Percentiles rank a stretch among this genome's conserved stretches.
phyloP scores from a whole-genome alignment of 35 echinoderm and acorn worm species.

The Hemicentrotus pulcherrimus region DNA sequence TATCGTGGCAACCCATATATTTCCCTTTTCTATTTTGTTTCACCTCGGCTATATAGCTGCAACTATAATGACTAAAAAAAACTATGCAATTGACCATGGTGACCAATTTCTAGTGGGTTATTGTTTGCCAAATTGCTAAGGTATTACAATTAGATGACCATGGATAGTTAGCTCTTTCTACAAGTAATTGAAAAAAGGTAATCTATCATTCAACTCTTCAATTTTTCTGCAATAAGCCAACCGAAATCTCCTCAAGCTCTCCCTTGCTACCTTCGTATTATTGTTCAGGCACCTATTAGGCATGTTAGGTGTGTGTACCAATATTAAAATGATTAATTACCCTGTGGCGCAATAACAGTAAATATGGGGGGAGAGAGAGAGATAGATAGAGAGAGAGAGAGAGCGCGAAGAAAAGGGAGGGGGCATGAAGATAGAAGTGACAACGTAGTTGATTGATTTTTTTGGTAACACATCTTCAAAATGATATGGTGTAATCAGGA shows the following conservation, averaged over 20 bases:
- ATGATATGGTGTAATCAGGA: neutral
- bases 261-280: neutral
- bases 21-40: neutral
- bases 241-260: neutral
- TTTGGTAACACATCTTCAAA: neutral
- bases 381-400: neutral
- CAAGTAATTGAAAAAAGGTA: neutral
- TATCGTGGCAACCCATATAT: neutral
- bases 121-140: neutral
- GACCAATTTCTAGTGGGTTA: neutral
- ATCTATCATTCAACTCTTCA: neutral
- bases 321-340: neutral
- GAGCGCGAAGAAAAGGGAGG: neutral
- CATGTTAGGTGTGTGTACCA: neutral
- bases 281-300: neutral
- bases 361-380: neutral
- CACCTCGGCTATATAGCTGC: neutral
- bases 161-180: neutral
- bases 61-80: neutral
- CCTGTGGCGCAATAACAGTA: neutral
- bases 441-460: neutral
- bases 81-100: neutral
- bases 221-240: neutral
- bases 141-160: neutral
- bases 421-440: neutral